A percentile compares a stretch with the other conserved stretches of the same genome.
Evolutionary conservation across 2,113 vertebrate genomes (phyloP).

Genomic region (Oreochromis spilurus): DNA sequence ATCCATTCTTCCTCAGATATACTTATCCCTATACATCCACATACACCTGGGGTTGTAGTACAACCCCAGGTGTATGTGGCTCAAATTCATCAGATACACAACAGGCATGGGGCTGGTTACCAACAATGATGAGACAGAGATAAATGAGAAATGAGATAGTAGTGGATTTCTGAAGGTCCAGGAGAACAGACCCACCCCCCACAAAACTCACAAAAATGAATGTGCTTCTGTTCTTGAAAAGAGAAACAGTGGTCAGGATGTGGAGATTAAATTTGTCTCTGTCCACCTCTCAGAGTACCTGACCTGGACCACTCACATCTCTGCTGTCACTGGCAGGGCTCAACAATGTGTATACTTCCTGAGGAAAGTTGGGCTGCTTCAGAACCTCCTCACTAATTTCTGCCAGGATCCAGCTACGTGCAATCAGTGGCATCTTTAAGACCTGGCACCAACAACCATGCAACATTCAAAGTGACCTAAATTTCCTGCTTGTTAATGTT

Average conservation of each 20-base stretch:
- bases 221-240: too few species aligned
- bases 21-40: too few species aligned
- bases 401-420: neutral
- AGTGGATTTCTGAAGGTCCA: neutral
- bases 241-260: neutral
- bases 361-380: neutral
- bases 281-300: neutral
- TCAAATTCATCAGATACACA: neutral
- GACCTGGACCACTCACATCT: neutral
- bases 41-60: too few species aligned
- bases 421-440: neutral
- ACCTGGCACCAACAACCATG: neutral
- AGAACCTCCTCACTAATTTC: neutral
- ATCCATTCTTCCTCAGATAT: too few species aligned
- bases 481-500: neutral
- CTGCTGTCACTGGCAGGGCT: neutral
- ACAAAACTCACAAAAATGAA: too few species aligned
- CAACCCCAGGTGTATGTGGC: neutral
- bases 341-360: neutral
- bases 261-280: neutral
- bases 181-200: neutral
- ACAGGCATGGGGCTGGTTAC: neutral
- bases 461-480: neutral
- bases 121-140: fast-evolving
- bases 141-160: neutral